Evolutionary conservation across 2,113 vertebrate genomes (phyloP).

Genomic region (Megaceryle maxima): DNA sequence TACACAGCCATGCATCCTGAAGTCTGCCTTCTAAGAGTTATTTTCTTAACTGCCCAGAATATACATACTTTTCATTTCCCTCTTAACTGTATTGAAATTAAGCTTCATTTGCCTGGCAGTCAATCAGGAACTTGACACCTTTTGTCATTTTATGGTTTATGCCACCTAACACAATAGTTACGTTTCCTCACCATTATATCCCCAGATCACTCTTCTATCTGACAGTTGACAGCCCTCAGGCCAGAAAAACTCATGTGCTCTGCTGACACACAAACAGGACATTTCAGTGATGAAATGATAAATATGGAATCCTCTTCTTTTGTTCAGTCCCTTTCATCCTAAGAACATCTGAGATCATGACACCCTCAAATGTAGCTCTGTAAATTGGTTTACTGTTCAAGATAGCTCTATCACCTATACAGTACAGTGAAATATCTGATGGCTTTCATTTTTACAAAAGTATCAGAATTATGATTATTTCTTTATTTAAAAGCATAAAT

Average conservation of each 20-base stretch:
- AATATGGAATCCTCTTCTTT: neutral
- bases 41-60: neutral
- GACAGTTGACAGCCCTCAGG: neutral
- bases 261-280: neutral
- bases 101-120: neutral
- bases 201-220: neutral
- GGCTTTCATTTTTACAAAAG: neutral
- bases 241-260: neutral
- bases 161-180: neutral
- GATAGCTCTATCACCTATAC: neutral
- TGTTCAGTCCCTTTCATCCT: neutral
- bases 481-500: neutral
- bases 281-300: neutral
- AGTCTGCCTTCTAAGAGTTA: neutral
- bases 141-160: neutral
- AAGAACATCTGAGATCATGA: neutral
- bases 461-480: neutral
- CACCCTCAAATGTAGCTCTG: neutral
- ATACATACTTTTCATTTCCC: neutral
- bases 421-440: neutral
- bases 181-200: neutral
- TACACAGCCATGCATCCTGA: neutral
- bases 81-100: neutral
- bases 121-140: neutral
- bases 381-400: neutral